Base-by-base conservation (phyloP, 2,888 invertebrate genomes). In the Heliconius hortense region DNA sequence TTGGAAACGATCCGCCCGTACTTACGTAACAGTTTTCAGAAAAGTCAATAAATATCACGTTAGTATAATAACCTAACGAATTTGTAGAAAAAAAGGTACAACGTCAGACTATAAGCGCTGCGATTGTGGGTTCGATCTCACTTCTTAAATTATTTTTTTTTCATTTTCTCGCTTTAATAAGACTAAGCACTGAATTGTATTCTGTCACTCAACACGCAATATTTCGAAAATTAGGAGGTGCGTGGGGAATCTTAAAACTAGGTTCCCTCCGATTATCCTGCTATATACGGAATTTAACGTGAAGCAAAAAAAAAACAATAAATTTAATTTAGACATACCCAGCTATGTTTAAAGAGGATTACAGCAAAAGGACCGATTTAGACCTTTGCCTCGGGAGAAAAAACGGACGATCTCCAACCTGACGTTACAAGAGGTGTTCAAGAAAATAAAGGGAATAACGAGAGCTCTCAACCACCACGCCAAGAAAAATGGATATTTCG, bases 401-500 rank as follows among this genome's bases (percentile, higher is more conserved):
- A 88, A 84, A 11, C 84, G 77, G 59, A 88, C 86, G 0, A 56
- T 92, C 1, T 39, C 73, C 0, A 90, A 91, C 71, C 67, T 90
- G 0, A 88, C 89, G 0, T 68, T 91, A 35, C 72, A 81, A 15
- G 84, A 92, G 43, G 85, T 91, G 0, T 84, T 90, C 15, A 77
- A 84, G 0, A 91, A 86, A 81, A 88, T 92, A 72, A 88, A 83
- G 72, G 84, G 84, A 0, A 91, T 92, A 7, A 92, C 92, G 0
- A 83, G 80, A 76, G 80, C 83, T 15, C 75, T 92, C 0, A 90
- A 87, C 73, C 76, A 80, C 24, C 81, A 90, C 31, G 92, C 92
- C 0, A 86, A 85, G 77, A 85, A 77, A 56, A 89, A 91, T 78
- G 92, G 92, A 5, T 93, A 88, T 63, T 90, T 87, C 80, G 90